phyloP scores from a whole-genome alignment of 2,888 invertebrate genomes.

The Ommatoiulus sabulosus region DNA sequence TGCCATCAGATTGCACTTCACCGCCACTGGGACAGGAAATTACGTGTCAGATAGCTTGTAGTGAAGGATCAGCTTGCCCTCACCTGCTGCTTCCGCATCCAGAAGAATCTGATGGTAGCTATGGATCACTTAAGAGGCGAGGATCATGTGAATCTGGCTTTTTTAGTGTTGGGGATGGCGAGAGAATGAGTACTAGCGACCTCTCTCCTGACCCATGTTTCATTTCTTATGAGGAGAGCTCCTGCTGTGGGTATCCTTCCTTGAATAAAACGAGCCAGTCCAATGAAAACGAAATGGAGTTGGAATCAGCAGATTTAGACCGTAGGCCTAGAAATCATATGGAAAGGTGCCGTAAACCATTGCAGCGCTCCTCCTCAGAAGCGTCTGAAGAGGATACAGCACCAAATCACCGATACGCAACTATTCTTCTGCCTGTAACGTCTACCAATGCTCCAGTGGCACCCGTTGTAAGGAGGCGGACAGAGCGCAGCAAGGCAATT shows the following conservation, averaged over 20 bases:
- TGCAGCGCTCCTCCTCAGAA: slow-evolving; percentile 53
- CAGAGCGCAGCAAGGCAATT: not conserved
- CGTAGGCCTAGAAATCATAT: not conserved
- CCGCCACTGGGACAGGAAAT: not conserved
- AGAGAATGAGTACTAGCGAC: slow-evolving; percentile 67
- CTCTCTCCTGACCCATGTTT: slow-evolving; percentile 61
- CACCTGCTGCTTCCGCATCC: slow-evolving; percentile 50
- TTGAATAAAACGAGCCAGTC: not conserved
- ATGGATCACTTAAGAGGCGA: slow-evolving; percentile 67
- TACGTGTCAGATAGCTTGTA: not conserved
- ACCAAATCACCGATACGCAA: not conserved
- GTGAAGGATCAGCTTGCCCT: not conserved
- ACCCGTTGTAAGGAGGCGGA: slow-evolving; percentile 3
- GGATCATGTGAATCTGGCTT: slow-evolving; percentile 92
- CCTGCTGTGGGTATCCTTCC: slow-evolving; percentile 49
- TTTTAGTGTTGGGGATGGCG: slow-evolving; percentile 79
- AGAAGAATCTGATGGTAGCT: slow-evolving; percentile 3
- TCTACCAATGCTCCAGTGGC: not conserved
- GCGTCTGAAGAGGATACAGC: slow-evolving; percentile 11
- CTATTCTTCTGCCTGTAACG: not conserved
- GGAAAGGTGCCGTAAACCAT: slow-evolving; percentile 2
- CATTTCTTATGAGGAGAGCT: slow-evolving; percentile 55
- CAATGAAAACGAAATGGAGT: slow-evolving; percentile 48
- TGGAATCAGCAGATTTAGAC: not conserved
- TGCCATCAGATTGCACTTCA: slow-evolving; percentile 19